A percentile compares a stretch with the other conserved stretches of the same genome.
phyloP scores from a whole-genome alignment of 2,113 vertebrate species.

The Nestor notabilis region DNA sequence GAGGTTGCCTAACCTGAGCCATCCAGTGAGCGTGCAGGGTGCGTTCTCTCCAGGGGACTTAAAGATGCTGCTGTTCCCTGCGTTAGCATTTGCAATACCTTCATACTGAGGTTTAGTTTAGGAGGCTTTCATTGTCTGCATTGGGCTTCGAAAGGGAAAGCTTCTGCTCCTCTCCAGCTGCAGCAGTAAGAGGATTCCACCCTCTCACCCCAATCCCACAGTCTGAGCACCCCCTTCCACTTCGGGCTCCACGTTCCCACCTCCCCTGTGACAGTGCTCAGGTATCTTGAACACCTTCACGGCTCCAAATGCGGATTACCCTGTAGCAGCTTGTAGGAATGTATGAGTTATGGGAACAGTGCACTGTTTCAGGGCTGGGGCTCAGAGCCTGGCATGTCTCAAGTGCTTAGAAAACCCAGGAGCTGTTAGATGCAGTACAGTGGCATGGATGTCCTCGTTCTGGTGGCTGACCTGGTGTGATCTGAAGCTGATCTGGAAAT shows the following conservation, averaged over 20 bases:
- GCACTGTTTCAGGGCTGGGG: neutral
- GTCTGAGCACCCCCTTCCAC: neutral
- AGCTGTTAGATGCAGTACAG: fast-evolving
- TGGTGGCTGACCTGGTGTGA: neutral
- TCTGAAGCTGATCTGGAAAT: neutral
- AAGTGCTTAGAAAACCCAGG: neutral
- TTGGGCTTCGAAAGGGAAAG: neutral
- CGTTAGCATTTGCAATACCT: neutral
- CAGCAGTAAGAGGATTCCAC: neutral
- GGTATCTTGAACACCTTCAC: fast-evolving
- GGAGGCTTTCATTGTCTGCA: neutral
- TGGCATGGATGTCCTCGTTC: neutral
- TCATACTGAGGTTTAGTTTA: neutral
- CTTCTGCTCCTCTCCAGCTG: neutral
- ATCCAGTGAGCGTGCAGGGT: neutral
- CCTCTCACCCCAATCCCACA: neutral
- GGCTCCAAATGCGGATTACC: neutral
- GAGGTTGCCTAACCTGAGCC: neutral
- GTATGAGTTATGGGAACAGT: fast-evolving
- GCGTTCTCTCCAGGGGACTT: neutral
- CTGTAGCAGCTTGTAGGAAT: fast-evolving
- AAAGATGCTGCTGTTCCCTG: neutral
- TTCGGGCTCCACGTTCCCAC: fast-evolving
- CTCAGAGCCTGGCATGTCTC: fast-evolving
- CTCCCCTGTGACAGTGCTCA: neutral